These are phyloP conservation scores for Acromyrmex charruanus DNA, from an alignment of 1,140 invertebrate species.

Conservation along the genomic window DNA sequence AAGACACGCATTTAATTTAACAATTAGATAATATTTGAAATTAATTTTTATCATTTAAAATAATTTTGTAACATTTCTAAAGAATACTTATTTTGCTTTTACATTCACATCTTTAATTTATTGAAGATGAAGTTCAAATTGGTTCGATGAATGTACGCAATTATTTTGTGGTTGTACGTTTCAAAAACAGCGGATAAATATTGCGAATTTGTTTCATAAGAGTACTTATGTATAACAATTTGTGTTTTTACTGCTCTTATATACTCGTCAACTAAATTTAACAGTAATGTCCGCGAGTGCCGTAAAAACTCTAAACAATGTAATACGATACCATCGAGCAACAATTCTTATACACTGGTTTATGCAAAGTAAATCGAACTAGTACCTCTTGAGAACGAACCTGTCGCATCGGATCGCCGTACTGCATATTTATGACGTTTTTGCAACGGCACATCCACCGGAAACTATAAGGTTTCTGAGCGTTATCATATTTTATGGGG, in stretches of 20 bases:
- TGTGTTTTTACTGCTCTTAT: background rate
- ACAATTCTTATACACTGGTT: slow-evolving; percentile 64
- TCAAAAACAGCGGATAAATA: background rate
- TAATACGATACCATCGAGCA: slow-evolving; percentile 48
- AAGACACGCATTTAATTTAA: background rate
- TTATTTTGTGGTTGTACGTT: background rate
- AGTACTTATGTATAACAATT: background rate
- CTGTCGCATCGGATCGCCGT: slow-evolving; percentile 51
- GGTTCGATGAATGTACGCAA: background rate
- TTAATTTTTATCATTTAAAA: background rate
- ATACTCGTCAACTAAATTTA: background rate
- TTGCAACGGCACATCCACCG: slow-evolving; percentile 45
- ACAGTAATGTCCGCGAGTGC: background rate
- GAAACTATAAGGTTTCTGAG: slow-evolving; percentile 62
- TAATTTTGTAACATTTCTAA: background rate
- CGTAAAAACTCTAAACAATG: slow-evolving; percentile 45
- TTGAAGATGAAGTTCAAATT: background rate
- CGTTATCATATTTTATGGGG: slow-evolving; percentile 62
- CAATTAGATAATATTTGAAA: background rate
- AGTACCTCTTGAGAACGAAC: slow-evolving; percentile 51
- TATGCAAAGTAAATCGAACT: slow-evolving; percentile 65
- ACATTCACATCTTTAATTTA: background rate
- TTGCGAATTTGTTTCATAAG: background rate
- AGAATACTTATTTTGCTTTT: background rate
- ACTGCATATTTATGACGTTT: slow-evolving; percentile 68